Evolutionary conservation across 2,113 vertebrate species (phyloP), one percentile per base, ranked within the genome.

Genomic region (Alces alces): DNA sequence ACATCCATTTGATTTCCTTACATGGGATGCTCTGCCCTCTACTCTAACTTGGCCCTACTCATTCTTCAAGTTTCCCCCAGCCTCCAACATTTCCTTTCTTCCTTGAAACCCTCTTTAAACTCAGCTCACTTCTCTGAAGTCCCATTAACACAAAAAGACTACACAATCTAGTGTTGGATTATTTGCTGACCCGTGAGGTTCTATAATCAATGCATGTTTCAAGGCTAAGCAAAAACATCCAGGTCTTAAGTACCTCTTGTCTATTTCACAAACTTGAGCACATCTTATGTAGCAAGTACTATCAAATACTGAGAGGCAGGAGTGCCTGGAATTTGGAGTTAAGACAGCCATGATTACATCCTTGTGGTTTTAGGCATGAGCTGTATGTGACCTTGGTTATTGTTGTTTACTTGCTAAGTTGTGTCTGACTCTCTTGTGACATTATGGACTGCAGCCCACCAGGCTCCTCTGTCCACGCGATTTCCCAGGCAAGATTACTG

Each of bases 41-140:
- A 17, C 10, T 92, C 50, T 33, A 43, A 79, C 25, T 28, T 36
- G 86, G n/a, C 21, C 43, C 8, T 23, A 7, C 21, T 36, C 27
- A 30, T 60, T 58, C 28, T 9, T 23, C 14, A 2, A 2, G 0
- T 58, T 30, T 13, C 60, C 13, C 39, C 5, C 52, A 82, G 0
- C 43, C n/a, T 39, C 60, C 16, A 50, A 7, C 43, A 82, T 39
- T 36, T 60, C 16, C 58, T 87, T 50, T 79, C 39, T 87, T 54
- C 21, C 21, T 23, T 43, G 58, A 92, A 95, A 57, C 5, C 6
- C 36, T 76, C 60, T 93, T 84, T 70, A 64, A 90, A 30, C 80
- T 95, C 45, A 25, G 15, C 11, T 83, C 7, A 73, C 15, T 28
- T 95, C 30, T 78, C 17, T 50, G 3, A 86, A 86, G 28, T 83